These are phyloP conservation scores for Glaucopsyche alexis DNA, from an alignment of 2,888 invertebrate species.

Conservation along the genomic window DNA sequence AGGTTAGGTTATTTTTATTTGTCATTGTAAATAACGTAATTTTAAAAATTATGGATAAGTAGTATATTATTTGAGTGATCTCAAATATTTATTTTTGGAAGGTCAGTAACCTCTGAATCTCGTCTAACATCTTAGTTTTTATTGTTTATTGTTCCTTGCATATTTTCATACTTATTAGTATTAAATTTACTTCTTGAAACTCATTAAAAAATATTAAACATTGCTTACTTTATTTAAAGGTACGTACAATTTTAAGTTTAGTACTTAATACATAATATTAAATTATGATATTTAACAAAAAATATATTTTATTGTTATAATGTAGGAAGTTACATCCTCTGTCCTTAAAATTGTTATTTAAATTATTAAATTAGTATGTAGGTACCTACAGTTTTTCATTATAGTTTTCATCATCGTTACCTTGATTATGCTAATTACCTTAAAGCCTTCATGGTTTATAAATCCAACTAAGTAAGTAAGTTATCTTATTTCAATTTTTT, in stretches of 20 bases:
- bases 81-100: neutral
- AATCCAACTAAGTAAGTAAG: no score
- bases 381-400: neutral
- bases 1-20: no score
- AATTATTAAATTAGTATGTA: neutral
- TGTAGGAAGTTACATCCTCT: neutral
- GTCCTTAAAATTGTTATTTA: neutral
- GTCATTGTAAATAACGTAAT: no score
- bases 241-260: no score
- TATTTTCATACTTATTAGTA: no score
- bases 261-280: no score
- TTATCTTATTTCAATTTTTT: no score
- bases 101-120: neutral
- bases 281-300: no score
- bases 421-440: neutral
- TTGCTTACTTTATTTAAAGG: no score
- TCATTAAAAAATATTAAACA: no score
- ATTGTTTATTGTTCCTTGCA: neutral
- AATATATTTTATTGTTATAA: neutral
- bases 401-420: slow-evolving; percentile 1
- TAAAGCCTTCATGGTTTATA: neutral
- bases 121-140: neutral
- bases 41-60: no score
- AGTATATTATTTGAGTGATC: neutral
- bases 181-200: no score